Evolutionary conservation across 53 echinoderm and acorn worm species (phyloP).

Genomic region (Astropecten irregularis): DNA sequence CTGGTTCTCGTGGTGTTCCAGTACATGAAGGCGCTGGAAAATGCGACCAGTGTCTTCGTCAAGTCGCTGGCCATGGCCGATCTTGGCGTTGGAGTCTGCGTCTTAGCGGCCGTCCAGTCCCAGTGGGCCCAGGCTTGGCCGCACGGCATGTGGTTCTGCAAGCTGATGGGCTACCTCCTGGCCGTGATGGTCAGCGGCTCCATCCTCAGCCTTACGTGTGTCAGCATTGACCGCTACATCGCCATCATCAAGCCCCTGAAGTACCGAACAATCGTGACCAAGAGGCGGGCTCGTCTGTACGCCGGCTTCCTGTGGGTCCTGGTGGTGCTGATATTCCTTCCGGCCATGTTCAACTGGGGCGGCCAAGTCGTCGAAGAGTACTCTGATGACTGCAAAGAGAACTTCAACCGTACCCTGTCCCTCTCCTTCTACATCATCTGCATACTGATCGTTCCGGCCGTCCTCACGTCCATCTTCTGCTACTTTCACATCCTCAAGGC

Average conservation of each 20-base stretch:
- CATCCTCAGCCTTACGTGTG: slow-evolving; percentile 73
- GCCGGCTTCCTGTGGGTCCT: slow-evolving; percentile 68
- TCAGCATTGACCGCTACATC: slow-evolving; percentile 89
- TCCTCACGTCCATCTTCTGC: slow-evolving; percentile 76
- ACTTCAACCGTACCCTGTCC: slow-evolving; percentile 62
- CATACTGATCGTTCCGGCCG: slow-evolving; percentile 75
- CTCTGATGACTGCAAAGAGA: slow-evolving; percentile 74
- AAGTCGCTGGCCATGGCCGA: slow-evolving; percentile 89
- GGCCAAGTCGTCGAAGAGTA: slow-evolving; percentile 66
- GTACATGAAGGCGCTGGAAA: slow-evolving; percentile 73
- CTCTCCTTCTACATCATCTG: slow-evolving; percentile 82
- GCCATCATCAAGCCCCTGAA: slow-evolving; percentile 80
- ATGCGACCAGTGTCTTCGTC: slow-evolving; percentile 78
- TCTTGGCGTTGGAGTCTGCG: slow-evolving; percentile 85
- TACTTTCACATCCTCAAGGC: slow-evolving; percentile 81
- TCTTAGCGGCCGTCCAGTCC: slow-evolving; percentile 79
- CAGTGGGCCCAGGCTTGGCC: slow-evolving; percentile 70
- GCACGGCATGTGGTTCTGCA: slow-evolving; percentile 64
- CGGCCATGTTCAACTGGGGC: slow-evolving; percentile 73
- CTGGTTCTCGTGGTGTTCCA: slow-evolving; percentile 86
- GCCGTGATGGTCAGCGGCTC: slow-evolving; percentile 81
- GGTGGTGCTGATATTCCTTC: slow-evolving; percentile 66
- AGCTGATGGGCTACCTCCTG: slow-evolving; percentile 74
- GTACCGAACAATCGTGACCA: slow-evolving; percentile 82
- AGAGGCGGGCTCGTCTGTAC: slow-evolving; percentile 60